A percentile compares a stretch with the other conserved stretches of the same genome.
Conservation (phyloP, 1,140 invertebrate species). For the Ladona fulva region DNA sequence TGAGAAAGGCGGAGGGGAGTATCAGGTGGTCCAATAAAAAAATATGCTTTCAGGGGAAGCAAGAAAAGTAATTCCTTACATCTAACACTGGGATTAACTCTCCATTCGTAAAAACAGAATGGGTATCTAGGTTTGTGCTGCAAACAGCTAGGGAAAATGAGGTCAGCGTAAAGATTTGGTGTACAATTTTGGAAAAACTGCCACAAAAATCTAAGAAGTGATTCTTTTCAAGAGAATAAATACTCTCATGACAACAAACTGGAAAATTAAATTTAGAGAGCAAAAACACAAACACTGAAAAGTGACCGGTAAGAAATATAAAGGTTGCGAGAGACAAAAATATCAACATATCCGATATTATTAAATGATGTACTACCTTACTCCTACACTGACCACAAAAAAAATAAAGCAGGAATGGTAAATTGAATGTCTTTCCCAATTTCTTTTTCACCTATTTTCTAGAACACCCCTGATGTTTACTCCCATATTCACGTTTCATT, state of each 20-base stretch:
- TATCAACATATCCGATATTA: not conserved
- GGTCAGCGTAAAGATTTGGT: not conserved
- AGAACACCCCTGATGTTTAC: not conserved
- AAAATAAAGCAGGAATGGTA: not conserved
- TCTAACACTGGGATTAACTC: not conserved
- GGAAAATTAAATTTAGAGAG: not conserved
- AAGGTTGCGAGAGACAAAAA: not conserved
- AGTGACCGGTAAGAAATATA: not conserved
- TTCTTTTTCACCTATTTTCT: not conserved
- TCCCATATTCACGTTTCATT: not conserved
- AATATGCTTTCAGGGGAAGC: not conserved
- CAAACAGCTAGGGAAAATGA: not conserved
- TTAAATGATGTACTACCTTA: not conserved
- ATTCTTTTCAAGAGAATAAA: no score
- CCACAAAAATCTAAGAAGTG: not conserved
- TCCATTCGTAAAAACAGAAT: not conserved
- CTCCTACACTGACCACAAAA: not conserved
- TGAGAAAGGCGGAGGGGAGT: no score
- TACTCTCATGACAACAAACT: not conserved
- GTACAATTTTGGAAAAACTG: not conserved
- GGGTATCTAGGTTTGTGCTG: not conserved
- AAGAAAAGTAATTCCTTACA: not conserved
- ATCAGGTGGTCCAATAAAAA: no score
- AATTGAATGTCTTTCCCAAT: not conserved
- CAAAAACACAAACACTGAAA: not conserved